Conservation (phyloP, 2,888 invertebrate genomes). For the Meliscaeva auricollis region DNA sequence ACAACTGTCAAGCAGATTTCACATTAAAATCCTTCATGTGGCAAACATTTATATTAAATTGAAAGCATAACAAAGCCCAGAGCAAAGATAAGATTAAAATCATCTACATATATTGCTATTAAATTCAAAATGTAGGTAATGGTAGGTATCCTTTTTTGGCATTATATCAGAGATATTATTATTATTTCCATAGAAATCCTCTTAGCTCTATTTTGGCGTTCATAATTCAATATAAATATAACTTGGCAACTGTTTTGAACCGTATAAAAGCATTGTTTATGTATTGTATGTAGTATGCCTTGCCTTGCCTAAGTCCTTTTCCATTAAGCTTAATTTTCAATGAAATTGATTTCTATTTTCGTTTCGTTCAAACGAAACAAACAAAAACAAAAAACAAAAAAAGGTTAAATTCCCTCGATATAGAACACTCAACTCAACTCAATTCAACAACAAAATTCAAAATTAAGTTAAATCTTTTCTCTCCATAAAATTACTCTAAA, state of each 20-base stretch:
- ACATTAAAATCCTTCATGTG: neutral
- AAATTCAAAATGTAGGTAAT: neutral
- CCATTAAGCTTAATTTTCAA: conserved; percentile 20
- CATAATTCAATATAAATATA: conserved; percentile 11
- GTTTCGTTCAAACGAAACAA: neutral
- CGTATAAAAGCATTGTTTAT: too few relatives aligned
- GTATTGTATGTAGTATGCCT: neutral
- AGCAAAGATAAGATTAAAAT: neutral
- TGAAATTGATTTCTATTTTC: conserved; percentile 26
- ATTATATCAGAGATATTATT: neutral
- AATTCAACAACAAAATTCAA: conserved; percentile 2
- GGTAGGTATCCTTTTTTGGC: neutral
- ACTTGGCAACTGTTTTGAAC: conserved; percentile 18
- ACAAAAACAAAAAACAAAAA: neutral
- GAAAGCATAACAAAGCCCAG: neutral
- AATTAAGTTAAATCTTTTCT: conserved; percentile 17
- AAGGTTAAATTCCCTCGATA: neutral
- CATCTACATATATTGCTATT: neutral
- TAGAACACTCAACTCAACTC: neutral
- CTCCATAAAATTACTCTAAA: conserved; percentile 1
- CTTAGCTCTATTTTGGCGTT: neutral
- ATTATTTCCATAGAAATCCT: conserved; percentile 4
- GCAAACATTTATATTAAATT: neutral
- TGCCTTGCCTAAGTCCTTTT: conserved; percentile 8
- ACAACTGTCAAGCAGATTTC: neutral